Evolutionary conservation across 2,888 invertebrate genomes (phyloP), one percentile per base, ranked within the genome.

Genomic region (Cartodere bifasciata): DNA sequence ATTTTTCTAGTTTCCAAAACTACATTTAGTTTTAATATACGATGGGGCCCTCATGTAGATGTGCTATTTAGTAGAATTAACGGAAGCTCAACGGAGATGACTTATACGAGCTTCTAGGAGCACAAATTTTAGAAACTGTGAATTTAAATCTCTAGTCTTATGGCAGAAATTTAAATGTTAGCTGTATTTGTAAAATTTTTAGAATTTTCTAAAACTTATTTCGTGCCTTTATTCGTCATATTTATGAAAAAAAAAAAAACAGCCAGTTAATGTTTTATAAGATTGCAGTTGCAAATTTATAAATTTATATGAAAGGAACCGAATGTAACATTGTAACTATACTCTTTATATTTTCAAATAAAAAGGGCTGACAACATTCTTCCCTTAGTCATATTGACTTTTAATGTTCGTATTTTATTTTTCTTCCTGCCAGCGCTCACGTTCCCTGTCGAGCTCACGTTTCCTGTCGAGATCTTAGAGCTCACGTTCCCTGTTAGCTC

Each of bases 341-440:
- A 53, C 54, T 55, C 56, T 56, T 56, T 56, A 55, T 57, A 56
- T 57, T 57, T 56, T 56, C 53, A 55, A 52, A 52, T 55, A 51
- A 47, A 46, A 49, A 49, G 53, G 56, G 55, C 53, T 52, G 53
- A 53, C 52, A 54, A 50, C 46, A 52, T 50, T 50, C 49, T 51
- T 52, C 53, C 55, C 53, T 54, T 53, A 49, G 55, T 56, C 55
- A 55, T 55, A 56, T 55, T 56, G 55, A 57, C 54, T 56, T 54
- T 48, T 49, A 52, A 29, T 35, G 34, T 29, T 5, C 37, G 37
- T 32, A 43, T 49, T 49, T 49, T 37, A 48, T 50, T 49, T 39
- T 16, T 27, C 4, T 13, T 11, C 25, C n/a, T 3, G 4, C n/a
- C 11, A 25, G 4, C 13, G 3, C n/a, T 12, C 13, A 11, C 13